Evolutionary conservation across 2,797 vertebrate species (phyloP).

Genomic region (Falco cherrug): DNA sequence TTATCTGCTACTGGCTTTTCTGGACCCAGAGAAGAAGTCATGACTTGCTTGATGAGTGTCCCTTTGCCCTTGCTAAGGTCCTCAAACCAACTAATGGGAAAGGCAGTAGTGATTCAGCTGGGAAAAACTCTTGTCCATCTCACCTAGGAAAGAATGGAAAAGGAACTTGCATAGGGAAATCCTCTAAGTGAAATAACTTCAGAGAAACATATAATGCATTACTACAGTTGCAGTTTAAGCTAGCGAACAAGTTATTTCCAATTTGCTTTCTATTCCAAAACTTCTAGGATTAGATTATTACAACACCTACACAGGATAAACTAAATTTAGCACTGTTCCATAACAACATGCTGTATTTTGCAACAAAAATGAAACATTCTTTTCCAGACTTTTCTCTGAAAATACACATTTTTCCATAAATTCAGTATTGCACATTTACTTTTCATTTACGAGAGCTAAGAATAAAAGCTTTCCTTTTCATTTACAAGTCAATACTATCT

Average conservation of each 20-base stretch:
- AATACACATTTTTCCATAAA: not conserved
- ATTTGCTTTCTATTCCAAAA: not conserved
- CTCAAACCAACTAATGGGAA: not conserved
- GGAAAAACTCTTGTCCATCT: not conserved
- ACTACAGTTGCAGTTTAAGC: not conserved
- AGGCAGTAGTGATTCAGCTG: not conserved
- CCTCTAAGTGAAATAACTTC: not conserved
- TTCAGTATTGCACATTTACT: not conserved
- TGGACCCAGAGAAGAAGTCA: not conserved
- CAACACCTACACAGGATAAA: not conserved
- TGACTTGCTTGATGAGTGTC: not conserved
- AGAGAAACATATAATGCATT: not conserved
- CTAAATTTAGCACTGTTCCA: not conserved
- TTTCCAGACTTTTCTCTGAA: not conserved
- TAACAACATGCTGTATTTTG: not conserved
- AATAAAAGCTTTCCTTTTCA: not conserved
- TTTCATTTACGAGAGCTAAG: not conserved
- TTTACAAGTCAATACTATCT: not conserved
- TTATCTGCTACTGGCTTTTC: not conserved
- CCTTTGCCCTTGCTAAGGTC: not conserved
- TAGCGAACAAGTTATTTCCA: not conserved
- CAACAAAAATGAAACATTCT: not conserved
- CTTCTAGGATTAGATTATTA: not conserved
- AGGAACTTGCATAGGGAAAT: not conserved
- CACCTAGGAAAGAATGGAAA: not conserved